phyloP scores from a whole-genome alignment of 2,888 invertebrate genomes.

The Drosophila barbarae region DNA sequence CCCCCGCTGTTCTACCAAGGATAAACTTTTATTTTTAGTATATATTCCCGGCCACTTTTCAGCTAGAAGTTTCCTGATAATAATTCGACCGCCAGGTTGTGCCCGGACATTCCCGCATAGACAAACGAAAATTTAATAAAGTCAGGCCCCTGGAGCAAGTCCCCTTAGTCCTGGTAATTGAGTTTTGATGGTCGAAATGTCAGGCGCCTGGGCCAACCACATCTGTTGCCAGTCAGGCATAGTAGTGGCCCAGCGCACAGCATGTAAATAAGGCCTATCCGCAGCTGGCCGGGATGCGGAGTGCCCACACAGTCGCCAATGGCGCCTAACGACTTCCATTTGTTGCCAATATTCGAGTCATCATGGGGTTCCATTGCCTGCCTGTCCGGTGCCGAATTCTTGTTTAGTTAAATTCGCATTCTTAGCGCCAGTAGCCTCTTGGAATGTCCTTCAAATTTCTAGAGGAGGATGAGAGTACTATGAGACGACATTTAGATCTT shows the following conservation, averaged over 20 bases:
- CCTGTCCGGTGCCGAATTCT: background rate
- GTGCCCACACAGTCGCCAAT: slow-evolving; percentile 9
- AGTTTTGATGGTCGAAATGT: slow-evolving; percentile 50
- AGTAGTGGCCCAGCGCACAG: background rate
- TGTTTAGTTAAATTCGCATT: background rate
- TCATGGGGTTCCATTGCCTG: slow-evolving; percentile 1
- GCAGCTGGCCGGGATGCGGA: slow-evolving; percentile 8
- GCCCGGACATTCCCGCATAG: slow-evolving; percentile 17
- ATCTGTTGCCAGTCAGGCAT: slow-evolving; percentile 26
- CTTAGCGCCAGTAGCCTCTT: background rate
- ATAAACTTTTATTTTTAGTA: background rate
- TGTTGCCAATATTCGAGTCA: slow-evolving; percentile 37
- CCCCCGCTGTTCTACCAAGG: background rate
- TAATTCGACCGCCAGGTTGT: slow-evolving; percentile 41
- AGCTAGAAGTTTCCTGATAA: slow-evolving; percentile 29
- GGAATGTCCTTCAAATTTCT: background rate
- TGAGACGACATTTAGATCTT: background rate
- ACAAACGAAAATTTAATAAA: slow-evolving; percentile 47
- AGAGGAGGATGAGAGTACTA: background rate
- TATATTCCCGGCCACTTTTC: slow-evolving; percentile 16
- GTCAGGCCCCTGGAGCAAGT: slow-evolving; percentile 6
- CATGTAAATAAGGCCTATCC: slow-evolving; percentile 35
- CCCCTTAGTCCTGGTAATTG: slow-evolving; percentile 32
- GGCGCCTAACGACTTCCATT: slow-evolving; percentile 33
- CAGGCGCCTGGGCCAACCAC: slow-evolving; percentile 29